phyloP scores from a whole-genome alignment of 2,113 vertebrate species.

The Narcine bancroftii region DNA sequence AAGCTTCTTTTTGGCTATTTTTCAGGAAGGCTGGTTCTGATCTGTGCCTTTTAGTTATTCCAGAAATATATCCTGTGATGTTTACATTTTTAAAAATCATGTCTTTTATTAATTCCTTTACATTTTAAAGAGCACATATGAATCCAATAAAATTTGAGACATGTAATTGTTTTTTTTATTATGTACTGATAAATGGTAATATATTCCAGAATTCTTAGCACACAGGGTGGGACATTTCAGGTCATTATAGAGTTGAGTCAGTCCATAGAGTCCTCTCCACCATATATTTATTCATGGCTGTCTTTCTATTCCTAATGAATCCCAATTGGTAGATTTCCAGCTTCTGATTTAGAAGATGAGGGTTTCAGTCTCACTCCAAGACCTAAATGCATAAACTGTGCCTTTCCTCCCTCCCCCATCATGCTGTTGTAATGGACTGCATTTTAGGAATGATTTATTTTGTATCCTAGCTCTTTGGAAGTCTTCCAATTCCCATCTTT shows the following conservation, averaged over 20 bases:
- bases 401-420: no score
- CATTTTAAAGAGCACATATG: slow-evolving; percentile 32
- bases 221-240: neutral
- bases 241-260: neutral
- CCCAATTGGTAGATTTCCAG: neutral
- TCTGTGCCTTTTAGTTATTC: slow-evolving; percentile 22
- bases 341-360: neutral
- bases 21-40: slow-evolving; percentile 22
- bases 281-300: neutral
- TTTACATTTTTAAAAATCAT: neutral
- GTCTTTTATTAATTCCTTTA: neutral
- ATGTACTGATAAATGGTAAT: slow-evolving; percentile 34
- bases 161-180: slow-evolving; percentile 26
- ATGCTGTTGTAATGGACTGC: neutral
- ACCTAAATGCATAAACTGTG: no score
- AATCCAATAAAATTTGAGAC: slow-evolving; percentile 14
- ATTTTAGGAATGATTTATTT: neutral
- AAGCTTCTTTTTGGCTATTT: neutral
- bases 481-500: neutral
- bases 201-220: neutral
- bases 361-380: neutral
- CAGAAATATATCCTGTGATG: slow-evolving; percentile 23
- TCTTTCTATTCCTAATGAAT: neutral
- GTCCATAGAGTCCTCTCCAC: neutral
- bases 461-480: neutral